phyloP scores from a whole-genome alignment of 2,888 invertebrate genomes.

The Philhelius pedissequus region DNA sequence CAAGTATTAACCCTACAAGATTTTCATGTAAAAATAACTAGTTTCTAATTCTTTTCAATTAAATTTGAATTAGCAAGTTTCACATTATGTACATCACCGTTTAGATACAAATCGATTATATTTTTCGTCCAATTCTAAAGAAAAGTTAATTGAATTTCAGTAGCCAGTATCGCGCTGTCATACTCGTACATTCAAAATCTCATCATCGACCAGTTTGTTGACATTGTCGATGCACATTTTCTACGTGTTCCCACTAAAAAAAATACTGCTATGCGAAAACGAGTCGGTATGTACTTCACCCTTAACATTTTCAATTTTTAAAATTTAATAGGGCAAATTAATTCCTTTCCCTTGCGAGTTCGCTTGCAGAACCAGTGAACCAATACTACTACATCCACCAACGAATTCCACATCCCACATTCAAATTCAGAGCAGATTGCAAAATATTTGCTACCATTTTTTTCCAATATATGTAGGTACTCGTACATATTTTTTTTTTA shows the following conservation, averaged over 20 bases:
- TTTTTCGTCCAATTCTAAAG: not conserved
- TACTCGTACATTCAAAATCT: slow-evolving; percentile 6
- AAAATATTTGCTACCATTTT: no score
- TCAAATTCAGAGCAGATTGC: not conserved
- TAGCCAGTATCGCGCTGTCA: not conserved
- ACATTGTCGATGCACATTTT: slow-evolving; percentile 44
- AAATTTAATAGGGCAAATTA: slow-evolving; percentile 33
- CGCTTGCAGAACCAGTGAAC: not conserved
- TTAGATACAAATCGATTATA: not conserved
- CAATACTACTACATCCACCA: no score
- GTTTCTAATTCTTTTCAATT: not conserved
- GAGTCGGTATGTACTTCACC: not conserved
- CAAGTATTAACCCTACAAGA: no score
- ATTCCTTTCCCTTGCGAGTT: not conserved
- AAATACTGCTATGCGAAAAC: no score
- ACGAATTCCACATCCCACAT: not conserved
- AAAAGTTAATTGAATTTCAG: slow-evolving; percentile 31
- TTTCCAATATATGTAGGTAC: no score
- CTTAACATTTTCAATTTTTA: slow-evolving; percentile 2
- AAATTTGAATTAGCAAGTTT: not conserved
- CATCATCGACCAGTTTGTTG: slow-evolving; percentile 39
- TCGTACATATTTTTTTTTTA: no score
- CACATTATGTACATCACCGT: not conserved
- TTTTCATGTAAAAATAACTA: not conserved
- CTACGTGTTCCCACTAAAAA: not conserved